Conservation (phyloP, 2,797 vertebrate species). For the Orientallactaga sibirica region DNA sequence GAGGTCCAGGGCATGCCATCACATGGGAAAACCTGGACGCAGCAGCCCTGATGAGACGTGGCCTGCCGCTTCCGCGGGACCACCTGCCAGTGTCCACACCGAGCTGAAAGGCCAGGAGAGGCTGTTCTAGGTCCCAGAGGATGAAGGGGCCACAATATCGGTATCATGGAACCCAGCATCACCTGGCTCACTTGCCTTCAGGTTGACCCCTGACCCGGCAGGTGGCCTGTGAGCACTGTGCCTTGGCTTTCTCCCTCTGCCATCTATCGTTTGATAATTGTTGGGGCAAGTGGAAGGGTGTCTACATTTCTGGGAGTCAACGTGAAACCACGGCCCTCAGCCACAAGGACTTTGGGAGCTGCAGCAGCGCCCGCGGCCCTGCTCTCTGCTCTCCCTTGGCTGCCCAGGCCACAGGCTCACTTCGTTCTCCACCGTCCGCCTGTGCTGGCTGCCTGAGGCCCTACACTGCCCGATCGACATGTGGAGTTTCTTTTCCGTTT, state of each 20-base stretch:
- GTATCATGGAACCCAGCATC: neutral
- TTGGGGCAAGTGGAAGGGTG: neutral
- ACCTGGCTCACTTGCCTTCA: neutral
- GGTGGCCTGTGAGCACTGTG: neutral
- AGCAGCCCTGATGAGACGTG: accelerated
- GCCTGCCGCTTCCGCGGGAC: neutral
- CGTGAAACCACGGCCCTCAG: neutral
- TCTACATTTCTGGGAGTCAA: neutral
- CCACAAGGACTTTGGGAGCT: neutral
- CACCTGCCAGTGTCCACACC: neutral
- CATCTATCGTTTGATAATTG: neutral
- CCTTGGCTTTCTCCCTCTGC: neutral
- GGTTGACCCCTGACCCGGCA: neutral
- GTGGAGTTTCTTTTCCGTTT: neutral
- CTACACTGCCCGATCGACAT: neutral
- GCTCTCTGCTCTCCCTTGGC: neutral
- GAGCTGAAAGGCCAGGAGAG: neutral
- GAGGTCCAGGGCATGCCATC: neutral
- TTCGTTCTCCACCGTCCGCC: neutral
- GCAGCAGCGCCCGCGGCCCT: neutral
- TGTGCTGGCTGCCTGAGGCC: neutral
- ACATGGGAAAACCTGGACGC: neutral
- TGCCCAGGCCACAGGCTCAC: neutral
- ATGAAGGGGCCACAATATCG: too few species aligned
- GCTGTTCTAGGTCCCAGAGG: neutral